These are phyloP conservation scores for Orestias chungarensis DNA, from an alignment of 2,797 vertebrate species.

Conservation along the genomic window DNA sequence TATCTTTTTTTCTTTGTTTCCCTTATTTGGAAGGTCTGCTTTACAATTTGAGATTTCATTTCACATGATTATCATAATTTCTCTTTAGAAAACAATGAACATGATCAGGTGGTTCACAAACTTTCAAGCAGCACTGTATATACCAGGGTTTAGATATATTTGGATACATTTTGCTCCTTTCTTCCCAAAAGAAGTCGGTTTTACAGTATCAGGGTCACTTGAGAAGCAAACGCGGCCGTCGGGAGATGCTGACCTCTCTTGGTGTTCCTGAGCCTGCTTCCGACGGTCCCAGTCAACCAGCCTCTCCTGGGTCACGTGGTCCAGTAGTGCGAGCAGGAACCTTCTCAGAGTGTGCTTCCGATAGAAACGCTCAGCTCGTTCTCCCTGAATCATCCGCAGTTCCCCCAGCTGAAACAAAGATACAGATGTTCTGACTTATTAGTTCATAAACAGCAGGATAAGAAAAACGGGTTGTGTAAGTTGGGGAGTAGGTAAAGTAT, in stretches of 20 bases:
- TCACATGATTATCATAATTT: too few relatives aligned
- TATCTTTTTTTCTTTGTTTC: too few relatives aligned
- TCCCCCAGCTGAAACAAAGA: constrained; percentile 76
- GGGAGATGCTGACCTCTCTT: constrained; percentile 78
- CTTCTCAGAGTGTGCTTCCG: constrained; percentile 75
- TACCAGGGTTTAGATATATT: too few relatives aligned
- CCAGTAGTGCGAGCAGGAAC: constrained; percentile 80
- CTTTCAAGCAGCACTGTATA: too few relatives aligned
- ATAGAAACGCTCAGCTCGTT: constrained; percentile 67
- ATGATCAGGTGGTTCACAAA: too few relatives aligned
- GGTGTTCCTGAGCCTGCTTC: constrained; percentile 78
- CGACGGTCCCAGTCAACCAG: constrained; percentile 71
- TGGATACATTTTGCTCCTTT: not conserved
- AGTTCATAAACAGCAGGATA: not conserved
- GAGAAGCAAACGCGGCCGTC: constrained; percentile 31
- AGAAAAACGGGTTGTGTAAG: not conserved
- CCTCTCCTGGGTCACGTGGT: constrained; percentile 75
- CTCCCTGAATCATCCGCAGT: constrained; percentile 69
- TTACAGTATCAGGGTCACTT: too few relatives aligned
- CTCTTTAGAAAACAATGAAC: too few relatives aligned
- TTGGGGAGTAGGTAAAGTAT: not conserved
- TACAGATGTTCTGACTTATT: not conserved
- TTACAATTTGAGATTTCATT: too few relatives aligned
- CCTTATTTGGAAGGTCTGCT: too few relatives aligned
- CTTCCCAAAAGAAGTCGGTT: not conserved